Conservation (phyloP, 2,113 vertebrate genomes). For the Malurus melanocephalus region DNA sequence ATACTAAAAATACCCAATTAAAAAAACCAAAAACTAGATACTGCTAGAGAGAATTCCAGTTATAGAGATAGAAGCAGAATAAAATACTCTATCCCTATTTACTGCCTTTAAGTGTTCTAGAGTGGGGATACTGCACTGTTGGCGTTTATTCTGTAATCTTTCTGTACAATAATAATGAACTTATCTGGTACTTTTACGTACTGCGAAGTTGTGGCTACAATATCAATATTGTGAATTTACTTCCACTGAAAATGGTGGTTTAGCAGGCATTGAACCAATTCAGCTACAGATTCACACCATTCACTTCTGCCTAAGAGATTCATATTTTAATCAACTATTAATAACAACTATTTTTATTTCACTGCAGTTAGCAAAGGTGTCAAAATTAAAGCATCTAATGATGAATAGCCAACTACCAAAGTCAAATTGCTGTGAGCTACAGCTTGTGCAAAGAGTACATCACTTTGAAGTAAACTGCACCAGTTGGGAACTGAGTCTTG, state of each 20-base stretch:
- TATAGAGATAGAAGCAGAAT: background rate
- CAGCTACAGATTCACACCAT: background rate
- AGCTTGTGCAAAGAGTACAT: no score
- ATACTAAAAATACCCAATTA: background rate
- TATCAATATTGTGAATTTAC: background rate
- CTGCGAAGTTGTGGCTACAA: background rate
- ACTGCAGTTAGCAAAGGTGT: background rate
- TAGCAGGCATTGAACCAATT: background rate
- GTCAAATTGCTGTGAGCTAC: background rate
- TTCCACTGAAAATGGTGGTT: background rate
- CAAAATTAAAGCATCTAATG: background rate
- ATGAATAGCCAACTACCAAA: background rate
- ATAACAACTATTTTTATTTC: background rate
- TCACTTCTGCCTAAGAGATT: background rate
- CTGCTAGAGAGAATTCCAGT: background rate
- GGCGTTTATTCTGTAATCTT: background rate
- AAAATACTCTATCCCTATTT: background rate
- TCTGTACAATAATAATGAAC: background rate
- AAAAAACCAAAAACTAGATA: background rate
- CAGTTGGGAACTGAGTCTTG: background rate
- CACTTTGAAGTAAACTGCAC: background rate
- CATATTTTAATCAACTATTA: background rate
- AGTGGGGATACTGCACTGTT: background rate
- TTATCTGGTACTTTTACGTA: background rate
- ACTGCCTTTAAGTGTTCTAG: background rate